Evolutionary conservation across 2,113 vertebrate species (phyloP).

Genomic region (Channa argus): DNA sequence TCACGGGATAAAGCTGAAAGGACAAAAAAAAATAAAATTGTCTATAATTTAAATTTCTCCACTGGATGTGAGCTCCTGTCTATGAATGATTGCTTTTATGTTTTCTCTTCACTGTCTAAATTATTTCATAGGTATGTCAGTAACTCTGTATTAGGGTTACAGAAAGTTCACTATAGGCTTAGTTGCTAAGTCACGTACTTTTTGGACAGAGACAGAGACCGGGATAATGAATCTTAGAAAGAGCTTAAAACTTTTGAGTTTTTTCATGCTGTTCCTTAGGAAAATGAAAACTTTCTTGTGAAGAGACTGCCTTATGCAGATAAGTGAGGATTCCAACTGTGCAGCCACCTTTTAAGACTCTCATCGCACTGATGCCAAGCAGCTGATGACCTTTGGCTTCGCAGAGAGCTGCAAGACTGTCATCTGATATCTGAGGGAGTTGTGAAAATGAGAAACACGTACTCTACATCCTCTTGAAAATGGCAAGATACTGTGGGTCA

Average conservation of each 20-base stretch:
- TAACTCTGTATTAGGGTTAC: no score
- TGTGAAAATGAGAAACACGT: constrained; percentile 45
- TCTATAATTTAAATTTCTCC: no score
- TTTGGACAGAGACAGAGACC: no score
- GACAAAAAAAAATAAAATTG: no score
- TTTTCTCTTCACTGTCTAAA: no score
- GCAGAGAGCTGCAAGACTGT: background rate
- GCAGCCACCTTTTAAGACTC: constrained; percentile 25
- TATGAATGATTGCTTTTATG: no score
- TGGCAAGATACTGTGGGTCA: constrained; percentile 18
- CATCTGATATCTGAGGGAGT: constrained; percentile 28
- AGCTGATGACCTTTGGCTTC: constrained; percentile 62
- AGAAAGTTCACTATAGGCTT: no score
- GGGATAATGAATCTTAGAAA: background rate
- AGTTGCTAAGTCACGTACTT: no score
- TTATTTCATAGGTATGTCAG: no score
- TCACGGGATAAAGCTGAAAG: no score
- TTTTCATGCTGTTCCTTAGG: background rate
- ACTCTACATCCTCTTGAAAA: constrained; percentile 23
- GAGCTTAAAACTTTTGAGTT: background rate
- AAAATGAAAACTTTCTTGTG: background rate
- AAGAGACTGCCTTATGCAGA: background rate
- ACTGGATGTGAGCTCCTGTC: no score
- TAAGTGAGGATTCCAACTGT: constrained; percentile 25
- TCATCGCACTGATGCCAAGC: constrained; percentile 23